Percentiles rank a stretch among this genome's conserved stretches.
These are phyloP conservation scores for Tipula confusa DNA, from an alignment of 2,888 invertebrate species.

Conservation along the genomic window DNA sequence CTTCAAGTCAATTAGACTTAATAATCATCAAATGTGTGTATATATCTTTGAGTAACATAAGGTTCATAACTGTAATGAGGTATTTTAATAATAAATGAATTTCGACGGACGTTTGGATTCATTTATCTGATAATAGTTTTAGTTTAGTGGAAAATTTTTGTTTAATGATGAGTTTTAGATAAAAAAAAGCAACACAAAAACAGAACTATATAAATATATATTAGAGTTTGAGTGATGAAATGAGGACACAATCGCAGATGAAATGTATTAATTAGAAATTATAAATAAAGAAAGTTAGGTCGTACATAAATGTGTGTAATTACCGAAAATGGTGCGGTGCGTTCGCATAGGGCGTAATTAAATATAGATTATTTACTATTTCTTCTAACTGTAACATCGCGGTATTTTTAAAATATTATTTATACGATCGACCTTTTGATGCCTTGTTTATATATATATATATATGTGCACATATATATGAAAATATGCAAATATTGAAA, in stretches of 20 bases:
- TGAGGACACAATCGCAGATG: constrained; percentile 3
- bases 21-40: constrained; percentile 25
- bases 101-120: constrained; percentile 7
- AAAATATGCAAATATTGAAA: constrained; percentile 4
- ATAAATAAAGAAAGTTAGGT: not conserved
- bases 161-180: constrained; percentile 25
- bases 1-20: constrained; percentile 25
- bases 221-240: not conserved
- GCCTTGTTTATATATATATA: not conserved
- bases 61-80: constrained; percentile 12
- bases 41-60: not conserved
- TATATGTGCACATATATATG: too few species aligned
- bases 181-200: not conserved
- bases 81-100: constrained; percentile 12
- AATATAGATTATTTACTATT: not conserved
- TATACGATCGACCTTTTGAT: not conserved
- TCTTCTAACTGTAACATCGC: not conserved
- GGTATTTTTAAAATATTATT: not conserved
- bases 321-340: not conserved
- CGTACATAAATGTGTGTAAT: not conserved
- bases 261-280: constrained; percentile 20
- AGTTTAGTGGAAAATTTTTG: not conserved
- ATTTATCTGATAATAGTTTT: constrained; percentile 25
- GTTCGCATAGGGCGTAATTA: not conserved
- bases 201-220: not conserved